phyloP scores from a whole-genome alignment of 2,113 vertebrate genomes.

The Excalfactoria chinensis region DNA sequence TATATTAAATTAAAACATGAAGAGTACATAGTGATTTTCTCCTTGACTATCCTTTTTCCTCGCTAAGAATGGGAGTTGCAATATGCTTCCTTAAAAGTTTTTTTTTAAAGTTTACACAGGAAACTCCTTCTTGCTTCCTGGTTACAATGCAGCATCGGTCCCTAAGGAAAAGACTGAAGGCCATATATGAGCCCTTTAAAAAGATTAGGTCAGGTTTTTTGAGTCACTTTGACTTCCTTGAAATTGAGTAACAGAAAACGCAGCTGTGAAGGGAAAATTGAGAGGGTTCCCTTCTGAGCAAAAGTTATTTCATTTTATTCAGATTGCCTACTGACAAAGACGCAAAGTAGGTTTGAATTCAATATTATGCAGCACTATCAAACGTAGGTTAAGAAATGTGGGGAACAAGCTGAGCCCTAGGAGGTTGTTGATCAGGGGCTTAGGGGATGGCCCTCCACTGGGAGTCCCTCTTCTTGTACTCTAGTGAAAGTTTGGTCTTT shows the following conservation, averaged over 20 bases:
- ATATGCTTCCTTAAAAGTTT: neutral
- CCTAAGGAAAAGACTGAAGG: neutral
- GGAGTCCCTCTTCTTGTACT: neutral
- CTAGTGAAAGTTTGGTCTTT: neutral
- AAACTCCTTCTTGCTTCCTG: neutral
- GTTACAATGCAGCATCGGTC: neutral
- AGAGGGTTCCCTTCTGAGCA: neutral
- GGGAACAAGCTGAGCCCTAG: neutral
- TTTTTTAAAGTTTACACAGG: neutral
- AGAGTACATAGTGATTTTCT: neutral
- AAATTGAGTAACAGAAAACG: conserved; percentile 20
- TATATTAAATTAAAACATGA: neutral
- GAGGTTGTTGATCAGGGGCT: neutral
- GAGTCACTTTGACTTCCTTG: conserved; percentile 11
- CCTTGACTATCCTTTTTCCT: neutral
- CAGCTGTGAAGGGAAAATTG: conserved; percentile 4
- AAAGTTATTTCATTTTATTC: conserved; percentile 16
- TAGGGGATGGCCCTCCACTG: neutral
- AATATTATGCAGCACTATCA: neutral
- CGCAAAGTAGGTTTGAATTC: neutral
- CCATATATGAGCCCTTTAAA: neutral
- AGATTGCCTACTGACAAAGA: neutral
- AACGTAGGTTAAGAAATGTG: neutral
- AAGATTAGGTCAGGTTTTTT: neutral
- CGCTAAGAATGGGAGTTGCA: neutral